Percentiles rank a stretch among this genome's conserved stretches.
Conservation (phyloP, 2,888 invertebrate genomes). For the Phaonia tiefii region DNA sequence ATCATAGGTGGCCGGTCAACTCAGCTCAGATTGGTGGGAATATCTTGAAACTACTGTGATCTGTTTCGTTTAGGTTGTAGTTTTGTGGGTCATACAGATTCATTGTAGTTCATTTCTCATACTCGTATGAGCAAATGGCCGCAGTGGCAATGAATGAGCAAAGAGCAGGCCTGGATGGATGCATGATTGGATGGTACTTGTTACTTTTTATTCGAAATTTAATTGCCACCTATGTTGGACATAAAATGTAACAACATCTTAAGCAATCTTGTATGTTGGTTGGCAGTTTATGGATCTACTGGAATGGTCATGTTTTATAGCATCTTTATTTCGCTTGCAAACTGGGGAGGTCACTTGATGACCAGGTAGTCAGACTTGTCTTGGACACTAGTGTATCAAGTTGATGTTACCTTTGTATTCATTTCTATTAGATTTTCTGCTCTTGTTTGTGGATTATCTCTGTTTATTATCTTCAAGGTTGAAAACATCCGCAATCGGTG, state of each 20-base stretch:
- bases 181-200: constrained; percentile 58
- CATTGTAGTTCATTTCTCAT: constrained; percentile 47
- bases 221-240: constrained; percentile 65
- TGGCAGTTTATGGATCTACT: constrained; percentile 44
- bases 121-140: constrained; percentile 9
- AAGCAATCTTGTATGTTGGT: constrained; percentile 47
- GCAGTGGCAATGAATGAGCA: background rate
- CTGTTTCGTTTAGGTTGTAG: constrained; percentile 41
- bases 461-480: constrained; percentile 3
- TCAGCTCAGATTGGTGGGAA: constrained; percentile 62
- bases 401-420: background rate
- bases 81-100: constrained; percentile 65
- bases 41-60: constrained; percentile 37
- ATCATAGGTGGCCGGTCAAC: constrained; percentile 30
- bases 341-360: constrained; percentile 61
- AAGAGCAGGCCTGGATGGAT: background rate
- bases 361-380: constrained; percentile 7
- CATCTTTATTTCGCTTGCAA: constrained; percentile 53
- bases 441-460: constrained; percentile 22
- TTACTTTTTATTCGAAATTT: constrained; percentile 60
- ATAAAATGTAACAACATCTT: constrained; percentile 55
- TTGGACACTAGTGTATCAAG: constrained; percentile 15
- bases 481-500: constrained; percentile 8
- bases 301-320: constrained; percentile 51
- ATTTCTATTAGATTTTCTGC: constrained; percentile 10